Evolutionary conservation across 2,888 invertebrate species (phyloP).

Genomic region (Trachelus iudaicus): DNA sequence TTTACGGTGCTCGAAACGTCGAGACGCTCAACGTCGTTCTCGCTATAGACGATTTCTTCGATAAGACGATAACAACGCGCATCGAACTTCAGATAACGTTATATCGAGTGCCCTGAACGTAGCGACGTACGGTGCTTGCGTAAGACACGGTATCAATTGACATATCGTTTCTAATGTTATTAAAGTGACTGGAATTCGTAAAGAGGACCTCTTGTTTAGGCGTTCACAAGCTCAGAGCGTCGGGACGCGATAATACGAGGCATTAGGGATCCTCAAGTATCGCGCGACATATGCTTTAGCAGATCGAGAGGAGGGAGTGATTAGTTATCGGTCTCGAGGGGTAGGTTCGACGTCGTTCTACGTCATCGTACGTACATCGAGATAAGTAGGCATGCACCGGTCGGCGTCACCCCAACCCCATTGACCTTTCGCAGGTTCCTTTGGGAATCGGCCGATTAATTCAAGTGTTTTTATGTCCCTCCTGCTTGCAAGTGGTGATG

Average conservation of each 20-base stretch:
- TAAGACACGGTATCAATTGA: background rate
- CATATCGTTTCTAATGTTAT: background rate
- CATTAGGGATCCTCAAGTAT: constrained; percentile 20
- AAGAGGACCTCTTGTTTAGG: background rate
- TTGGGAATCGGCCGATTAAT: constrained; percentile 63
- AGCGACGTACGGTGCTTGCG: background rate
- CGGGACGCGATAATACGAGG: constrained; percentile 13
- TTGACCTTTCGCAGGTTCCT: constrained; percentile 64
- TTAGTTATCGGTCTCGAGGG: constrained; percentile 29
- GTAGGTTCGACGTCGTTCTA: constrained; percentile 6
- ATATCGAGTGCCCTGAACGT: background rate
- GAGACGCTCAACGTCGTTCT: background rate
- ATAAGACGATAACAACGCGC: background rate
- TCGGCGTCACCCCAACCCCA: constrained; percentile 37
- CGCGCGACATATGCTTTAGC: constrained; percentile 30
- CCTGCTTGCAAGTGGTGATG: constrained; percentile 21
- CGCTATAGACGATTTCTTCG: background rate
- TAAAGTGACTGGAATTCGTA: background rate
- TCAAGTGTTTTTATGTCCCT: constrained; percentile 62
- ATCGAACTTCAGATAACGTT: background rate
- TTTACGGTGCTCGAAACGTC: background rate
- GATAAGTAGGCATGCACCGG: constrained; percentile 31
- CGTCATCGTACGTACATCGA: constrained; percentile 24
- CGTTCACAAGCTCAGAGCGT: background rate
- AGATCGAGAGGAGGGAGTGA: constrained; percentile 25